Conservation (phyloP, 2,888 invertebrate species). For the Mesoligia furuncula region DNA sequence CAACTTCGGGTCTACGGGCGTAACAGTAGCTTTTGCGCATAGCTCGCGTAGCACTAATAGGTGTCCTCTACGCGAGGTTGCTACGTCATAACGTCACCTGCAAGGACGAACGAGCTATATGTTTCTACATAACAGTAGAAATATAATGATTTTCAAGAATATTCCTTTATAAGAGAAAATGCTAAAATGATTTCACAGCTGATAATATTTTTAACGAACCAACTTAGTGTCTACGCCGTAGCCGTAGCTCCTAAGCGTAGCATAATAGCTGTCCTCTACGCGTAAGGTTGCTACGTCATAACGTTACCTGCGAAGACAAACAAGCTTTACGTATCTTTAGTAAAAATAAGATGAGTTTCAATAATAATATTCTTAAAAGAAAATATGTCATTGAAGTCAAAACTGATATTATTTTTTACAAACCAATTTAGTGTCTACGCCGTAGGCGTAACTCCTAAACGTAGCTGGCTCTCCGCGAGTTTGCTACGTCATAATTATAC, state of each 20-base stretch:
- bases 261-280: constrained; percentile 2
- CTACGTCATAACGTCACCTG: constrained; percentile 4
- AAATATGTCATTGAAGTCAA: too few relatives aligned
- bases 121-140: too few relatives aligned
- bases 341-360: neutral
- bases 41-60: constrained; percentile 32
- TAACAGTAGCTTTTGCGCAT: constrained; percentile 10
- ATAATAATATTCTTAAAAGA: too few relatives aligned
- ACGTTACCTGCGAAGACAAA: neutral
- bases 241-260: constrained; percentile 12
- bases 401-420: neutral
- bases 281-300: constrained; percentile 10
- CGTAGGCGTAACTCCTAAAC: constrained; percentile 23
- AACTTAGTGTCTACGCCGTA: constrained; percentile 38
- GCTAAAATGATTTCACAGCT: neutral
- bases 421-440: constrained; percentile 29
- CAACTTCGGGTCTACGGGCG: constrained; percentile 37
- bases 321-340: neutral
- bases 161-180: neutral
- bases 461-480: constrained; percentile 3
- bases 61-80: constrained; percentile 13
- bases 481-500: constrained; percentile 15
- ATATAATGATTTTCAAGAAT: neutral
- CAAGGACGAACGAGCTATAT: neutral
- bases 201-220: constrained; percentile 2